Percentiles rank a stretch among this genome's conserved stretches.
Evolutionary conservation across 2,113 vertebrate species (phyloP).

Genomic region (Addax nasomaculatus): DNA sequence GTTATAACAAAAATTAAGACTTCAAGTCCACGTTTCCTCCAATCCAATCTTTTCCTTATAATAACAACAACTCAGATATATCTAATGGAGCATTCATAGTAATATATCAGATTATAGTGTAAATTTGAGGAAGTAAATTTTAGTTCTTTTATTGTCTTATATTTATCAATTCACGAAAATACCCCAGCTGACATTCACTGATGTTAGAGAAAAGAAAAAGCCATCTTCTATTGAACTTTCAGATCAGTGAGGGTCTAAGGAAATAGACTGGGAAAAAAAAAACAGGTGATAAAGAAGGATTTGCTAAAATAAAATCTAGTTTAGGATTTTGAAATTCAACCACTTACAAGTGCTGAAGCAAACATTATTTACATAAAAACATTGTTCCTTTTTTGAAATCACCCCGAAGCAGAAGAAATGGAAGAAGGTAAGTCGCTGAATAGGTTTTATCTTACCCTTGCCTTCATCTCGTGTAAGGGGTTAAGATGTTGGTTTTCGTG

Average conservation of each 20-base stretch:
- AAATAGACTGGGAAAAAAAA: background rate
- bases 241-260: background rate
- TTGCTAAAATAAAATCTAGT: background rate
- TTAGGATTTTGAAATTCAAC: slow-evolving; percentile 3
- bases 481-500: background rate
- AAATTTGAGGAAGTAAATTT: background rate
- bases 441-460: background rate
- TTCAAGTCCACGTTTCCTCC: background rate
- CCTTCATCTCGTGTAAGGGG: background rate
- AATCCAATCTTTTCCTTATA: background rate
- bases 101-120: background rate
- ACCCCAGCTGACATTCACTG: background rate
- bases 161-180: slow-evolving; percentile 20
- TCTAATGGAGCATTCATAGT: background rate
- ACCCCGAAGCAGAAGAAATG: background rate
- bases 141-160: background rate
- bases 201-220: background rate
- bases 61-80: background rate
- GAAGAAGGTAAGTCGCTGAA: background rate
- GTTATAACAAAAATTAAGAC: background rate
- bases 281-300: background rate
- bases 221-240: slow-evolving; percentile 30
- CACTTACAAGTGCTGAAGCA: background rate
- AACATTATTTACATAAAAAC: background rate
- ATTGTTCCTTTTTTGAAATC: background rate